Evolutionary conservation across 2,113 vertebrate genomes (phyloP).

Genomic region (Channa argus): DNA sequence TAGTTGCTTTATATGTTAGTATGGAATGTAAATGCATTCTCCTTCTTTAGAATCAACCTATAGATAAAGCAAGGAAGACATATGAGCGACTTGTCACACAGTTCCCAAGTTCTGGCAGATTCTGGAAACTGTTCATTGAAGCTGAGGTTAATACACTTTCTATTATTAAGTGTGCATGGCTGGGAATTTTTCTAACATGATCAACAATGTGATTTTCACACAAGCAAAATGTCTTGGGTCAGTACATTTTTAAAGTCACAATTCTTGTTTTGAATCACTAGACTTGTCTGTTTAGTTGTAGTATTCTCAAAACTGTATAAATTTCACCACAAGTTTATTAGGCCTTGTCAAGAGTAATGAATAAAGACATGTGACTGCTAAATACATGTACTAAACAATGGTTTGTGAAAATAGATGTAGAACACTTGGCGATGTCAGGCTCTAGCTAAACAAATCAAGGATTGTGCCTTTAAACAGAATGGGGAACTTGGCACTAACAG

Average conservation of each 20-base stretch:
- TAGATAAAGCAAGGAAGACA: constrained; percentile 99
- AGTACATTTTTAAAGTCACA: constrained; percentile 72
- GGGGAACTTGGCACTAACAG: constrained; percentile 53
- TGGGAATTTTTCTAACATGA: constrained; percentile 73
- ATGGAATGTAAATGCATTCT: constrained; percentile 92
- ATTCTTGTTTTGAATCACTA: constrained; percentile 52
- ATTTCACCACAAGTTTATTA: neutral
- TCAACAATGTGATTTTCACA: constrained; percentile 90
- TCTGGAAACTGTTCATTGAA: constrained; percentile 99
- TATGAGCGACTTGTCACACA: constrained; percentile 99
- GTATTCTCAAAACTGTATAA: neutral
- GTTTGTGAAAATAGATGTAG: neutral
- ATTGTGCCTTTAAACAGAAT: constrained; percentile 73
- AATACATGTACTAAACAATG: neutral
- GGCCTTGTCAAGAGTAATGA: neutral
- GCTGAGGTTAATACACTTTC: constrained; percentile 95
- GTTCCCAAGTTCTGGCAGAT: constrained; percentile 99
- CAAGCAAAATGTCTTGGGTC: constrained; percentile 62
- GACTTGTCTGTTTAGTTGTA: neutral
- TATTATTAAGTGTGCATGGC: constrained; percentile 82
- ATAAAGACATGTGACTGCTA: neutral
- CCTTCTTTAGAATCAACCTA: constrained; percentile 99
- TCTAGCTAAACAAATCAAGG: constrained; percentile 20
- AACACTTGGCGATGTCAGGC: neutral
- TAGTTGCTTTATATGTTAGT: constrained; percentile 66